phyloP scores from a whole-genome alignment of 35 echinoderm and acorn worm genomes.

The Apostichopus japonicus region DNA sequence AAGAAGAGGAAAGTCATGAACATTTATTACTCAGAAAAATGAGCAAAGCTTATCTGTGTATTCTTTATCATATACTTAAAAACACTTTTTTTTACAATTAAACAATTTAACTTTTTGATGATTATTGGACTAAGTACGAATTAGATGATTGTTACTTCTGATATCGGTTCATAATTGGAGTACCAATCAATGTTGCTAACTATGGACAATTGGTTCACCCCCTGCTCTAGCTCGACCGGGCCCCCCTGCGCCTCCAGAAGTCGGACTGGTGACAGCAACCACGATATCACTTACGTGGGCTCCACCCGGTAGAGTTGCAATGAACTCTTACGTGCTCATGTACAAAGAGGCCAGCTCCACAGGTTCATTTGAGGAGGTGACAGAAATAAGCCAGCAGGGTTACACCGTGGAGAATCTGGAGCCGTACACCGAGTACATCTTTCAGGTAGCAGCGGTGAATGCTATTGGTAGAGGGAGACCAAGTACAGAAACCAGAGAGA shows the following conservation, averaged over 20 bases:
- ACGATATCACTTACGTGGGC: conserved; percentile 78
- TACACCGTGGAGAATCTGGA: conserved; percentile 80
- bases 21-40: too few relatives aligned
- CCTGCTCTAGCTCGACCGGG: conserved; percentile 74
- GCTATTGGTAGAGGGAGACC: conserved; percentile 81
- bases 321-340: conserved; percentile 77
- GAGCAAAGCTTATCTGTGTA: neutral
- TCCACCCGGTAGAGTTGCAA: conserved; percentile 45
- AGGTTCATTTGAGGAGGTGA: conserved; percentile 54
- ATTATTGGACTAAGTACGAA: too few relatives aligned
- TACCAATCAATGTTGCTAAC: too few relatives aligned
- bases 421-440: conserved; percentile 80
- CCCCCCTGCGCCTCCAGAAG: conserved; percentile 65
- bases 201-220: neutral
- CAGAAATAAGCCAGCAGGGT: conserved; percentile 24
- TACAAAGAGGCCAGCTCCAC: conserved; percentile 69
- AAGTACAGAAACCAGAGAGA: conserved; percentile 60
- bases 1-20: too few relatives aligned
- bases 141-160: too few relatives aligned
- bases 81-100: neutral
- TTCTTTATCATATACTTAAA: neutral
- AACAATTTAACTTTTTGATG: too few relatives aligned
- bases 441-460: conserved; percentile 83
- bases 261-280: conserved; percentile 67
- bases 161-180: too few relatives aligned